Base-by-base conservation (phyloP, 2,888 invertebrate genomes). In the Julus scandinavius region DNA sequence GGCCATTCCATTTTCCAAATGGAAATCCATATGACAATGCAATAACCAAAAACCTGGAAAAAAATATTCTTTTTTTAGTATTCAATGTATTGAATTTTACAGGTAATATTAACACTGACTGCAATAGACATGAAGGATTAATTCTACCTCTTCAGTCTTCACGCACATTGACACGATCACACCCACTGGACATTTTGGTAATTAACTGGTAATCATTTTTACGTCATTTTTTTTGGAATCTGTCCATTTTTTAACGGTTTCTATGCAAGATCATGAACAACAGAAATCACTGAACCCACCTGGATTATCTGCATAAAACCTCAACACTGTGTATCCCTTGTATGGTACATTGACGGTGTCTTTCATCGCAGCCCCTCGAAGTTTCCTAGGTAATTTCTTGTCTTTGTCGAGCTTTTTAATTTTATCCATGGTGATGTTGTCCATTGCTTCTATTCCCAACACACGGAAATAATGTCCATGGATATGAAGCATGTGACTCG, bases 1-100 rank as follows among this genome's bases (percentile, higher is more conserved):
- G 0, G 96, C 95, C 97, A 98, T 97, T 11, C 98, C 98, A 13
- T 97, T 94, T 93, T 97, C 97, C 0, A 96, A 95, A 91, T 98
- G 98, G 91, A 97, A 97, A 91, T 97, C 97, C 88, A 97, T 96
- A 92, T 98, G 97, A 91, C 98, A 98, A 91, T 98, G 98, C 92
- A 97, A 96, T 4, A 97, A 92, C 97, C 97, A 97, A 91, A 96
- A 97, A 15, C 97, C 96, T 95, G 95, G 93, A 92, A 92, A 13
- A 29, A 80, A 80, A 38, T 29, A 80, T 13, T 13, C 0, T 3
- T 63, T 63, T n/a, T n/a, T 54, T 17, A 15, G 54, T 15, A 54
- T 54, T 54, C 54, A 54, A 54, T 15, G 13, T 13, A 13, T 17
- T 54, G 54, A 54, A 17, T 54, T 54, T 17, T 13, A 54, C 54